Evolutionary conservation across 2,797 vertebrate genomes (phyloP).

Genomic region (Danionella dracula): DNA sequence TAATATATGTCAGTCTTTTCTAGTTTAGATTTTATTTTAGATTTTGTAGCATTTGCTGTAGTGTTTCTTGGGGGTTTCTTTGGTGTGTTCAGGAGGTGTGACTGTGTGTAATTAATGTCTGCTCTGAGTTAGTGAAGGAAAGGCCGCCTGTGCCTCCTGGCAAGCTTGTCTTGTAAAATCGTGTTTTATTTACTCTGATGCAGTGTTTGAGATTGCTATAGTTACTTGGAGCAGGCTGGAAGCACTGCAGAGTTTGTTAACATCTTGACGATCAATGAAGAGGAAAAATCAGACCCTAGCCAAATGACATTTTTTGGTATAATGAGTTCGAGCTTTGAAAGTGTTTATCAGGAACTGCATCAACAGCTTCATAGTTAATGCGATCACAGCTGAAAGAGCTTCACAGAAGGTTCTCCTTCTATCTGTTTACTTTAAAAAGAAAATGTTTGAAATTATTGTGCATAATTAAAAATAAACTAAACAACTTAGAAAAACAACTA

Average conservation of each 20-base stretch:
- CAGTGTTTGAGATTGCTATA: slow-evolving; percentile 29
- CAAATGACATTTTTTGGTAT: slow-evolving; percentile 1
- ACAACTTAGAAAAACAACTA: too few species aligned
- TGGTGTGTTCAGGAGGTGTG: slow-evolving; percentile 22
- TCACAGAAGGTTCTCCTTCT: too few species aligned
- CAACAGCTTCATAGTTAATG: too few species aligned
- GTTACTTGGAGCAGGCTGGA: slow-evolving; percentile 14
- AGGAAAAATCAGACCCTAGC: neutral
- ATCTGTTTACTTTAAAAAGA: too few species aligned
- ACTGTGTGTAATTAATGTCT: slow-evolving; percentile 32
- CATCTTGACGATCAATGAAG: neutral
- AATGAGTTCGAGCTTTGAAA: neutral
- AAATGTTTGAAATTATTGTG: too few species aligned
- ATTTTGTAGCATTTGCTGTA: neutral
- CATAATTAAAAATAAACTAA: too few species aligned
- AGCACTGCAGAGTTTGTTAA: slow-evolving; percentile 31
- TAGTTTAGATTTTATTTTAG: neutral
- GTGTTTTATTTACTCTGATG: slow-evolving; percentile 41
- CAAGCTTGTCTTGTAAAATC: slow-evolving; percentile 38
- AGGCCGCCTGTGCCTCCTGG: slow-evolving; percentile 40
- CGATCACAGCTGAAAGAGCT: too few species aligned
- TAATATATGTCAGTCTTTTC: neutral
- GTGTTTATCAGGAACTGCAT: neutral
- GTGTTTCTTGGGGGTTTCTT: neutral
- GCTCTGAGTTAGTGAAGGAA: slow-evolving; percentile 18